Conservation (phyloP, 2,113 vertebrate genomes). For the Lates calcarifer region DNA sequence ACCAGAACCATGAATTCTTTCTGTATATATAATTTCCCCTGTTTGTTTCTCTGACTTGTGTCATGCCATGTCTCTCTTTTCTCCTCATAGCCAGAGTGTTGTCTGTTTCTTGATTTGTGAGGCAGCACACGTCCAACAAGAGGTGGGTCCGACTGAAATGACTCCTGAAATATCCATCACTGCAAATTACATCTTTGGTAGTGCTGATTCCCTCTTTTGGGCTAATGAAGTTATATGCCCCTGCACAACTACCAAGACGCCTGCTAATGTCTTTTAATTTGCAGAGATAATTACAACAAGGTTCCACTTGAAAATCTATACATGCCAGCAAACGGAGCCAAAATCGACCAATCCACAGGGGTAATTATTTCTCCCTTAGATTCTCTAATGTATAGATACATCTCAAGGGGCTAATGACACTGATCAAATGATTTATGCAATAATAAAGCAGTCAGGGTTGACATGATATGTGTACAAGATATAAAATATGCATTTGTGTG, state of each 20-base stretch:
- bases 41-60: conserved; percentile 34
- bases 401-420: conserved; percentile 59
- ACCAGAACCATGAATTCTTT: conserved; percentile 6
- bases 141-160: conserved; percentile 55
- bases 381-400: conserved; percentile 51
- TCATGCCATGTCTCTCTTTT: conserved; percentile 15
- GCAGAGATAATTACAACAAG: conserved; percentile 82
- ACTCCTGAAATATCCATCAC: conserved; percentile 74
- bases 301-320: conserved; percentile 78
- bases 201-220: conserved; percentile 74
- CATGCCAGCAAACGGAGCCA: conserved; percentile 57
- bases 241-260: conserved; percentile 66
- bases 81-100: background rate
- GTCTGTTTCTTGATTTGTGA: conserved; percentile 39
- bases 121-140: conserved; percentile 48
- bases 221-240: conserved; percentile 79
- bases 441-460: conserved; percentile 59
- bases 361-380: conserved; percentile 62
- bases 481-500: conserved; percentile 60
- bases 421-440: conserved; percentile 48
- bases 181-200: conserved; percentile 72
- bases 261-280: conserved; percentile 83
- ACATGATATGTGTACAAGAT: conserved; percentile 49
- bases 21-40: conserved; percentile 38
- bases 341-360: conserved; percentile 61